These are phyloP conservation scores for Prolemur simus DNA, from an alignment of 2,113 vertebrate species.

Conservation along the genomic window DNA sequence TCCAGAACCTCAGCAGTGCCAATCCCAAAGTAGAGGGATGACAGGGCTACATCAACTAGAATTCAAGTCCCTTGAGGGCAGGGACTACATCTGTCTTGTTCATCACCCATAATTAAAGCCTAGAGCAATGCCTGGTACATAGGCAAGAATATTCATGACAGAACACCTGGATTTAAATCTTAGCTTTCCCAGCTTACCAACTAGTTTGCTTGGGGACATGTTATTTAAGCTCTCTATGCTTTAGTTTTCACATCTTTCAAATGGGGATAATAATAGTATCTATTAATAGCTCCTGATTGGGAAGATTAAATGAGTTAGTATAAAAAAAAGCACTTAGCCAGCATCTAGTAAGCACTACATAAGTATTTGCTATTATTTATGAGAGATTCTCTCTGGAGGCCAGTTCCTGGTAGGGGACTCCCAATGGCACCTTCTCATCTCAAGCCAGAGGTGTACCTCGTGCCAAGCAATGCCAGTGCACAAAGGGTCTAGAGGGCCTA, in stretches of 20 bases:
- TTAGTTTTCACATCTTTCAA: neutral
- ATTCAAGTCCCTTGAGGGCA: neutral
- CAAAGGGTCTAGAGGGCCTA: neutral
- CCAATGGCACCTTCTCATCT: neutral
- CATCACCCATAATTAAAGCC: neutral
- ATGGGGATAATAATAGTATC: too few relatives aligned
- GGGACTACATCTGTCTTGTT: neutral
- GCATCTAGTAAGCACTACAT: neutral
- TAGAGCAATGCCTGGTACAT: too few relatives aligned
- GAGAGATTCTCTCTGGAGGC: neutral
- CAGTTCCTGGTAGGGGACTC: neutral
- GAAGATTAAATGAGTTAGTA: neutral
- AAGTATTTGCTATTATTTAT: neutral
- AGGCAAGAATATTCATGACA: neutral
- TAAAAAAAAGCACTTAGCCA: neutral
- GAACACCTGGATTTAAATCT: neutral
- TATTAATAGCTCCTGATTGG: neutral
- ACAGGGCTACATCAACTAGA: neutral
- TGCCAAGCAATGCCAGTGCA: fast-evolving
- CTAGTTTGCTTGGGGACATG: neutral
- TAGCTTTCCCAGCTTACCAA: neutral
- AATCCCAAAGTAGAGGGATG: neutral
- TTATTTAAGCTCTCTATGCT: neutral
- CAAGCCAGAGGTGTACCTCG: neutral
- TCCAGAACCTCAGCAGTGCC: neutral